These are phyloP conservation scores for Drymonia ruficornis DNA, from an alignment of 2,888 invertebrate species.

Conservation along the genomic window DNA sequence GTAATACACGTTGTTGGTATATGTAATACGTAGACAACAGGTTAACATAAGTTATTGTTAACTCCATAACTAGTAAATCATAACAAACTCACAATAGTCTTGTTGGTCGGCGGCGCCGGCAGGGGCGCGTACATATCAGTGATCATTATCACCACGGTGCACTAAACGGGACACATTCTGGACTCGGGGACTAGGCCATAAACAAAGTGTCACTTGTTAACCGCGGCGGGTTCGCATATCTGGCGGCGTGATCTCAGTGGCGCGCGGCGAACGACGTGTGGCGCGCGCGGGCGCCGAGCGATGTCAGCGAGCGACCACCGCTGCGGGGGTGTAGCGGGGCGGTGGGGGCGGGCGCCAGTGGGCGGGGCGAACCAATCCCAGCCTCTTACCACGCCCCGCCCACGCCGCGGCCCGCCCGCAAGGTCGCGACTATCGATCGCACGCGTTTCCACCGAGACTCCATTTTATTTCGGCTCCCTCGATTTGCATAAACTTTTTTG, in stretches of 20 bases:
- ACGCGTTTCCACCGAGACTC: conserved; percentile 74
- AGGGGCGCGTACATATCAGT: conserved; percentile 81
- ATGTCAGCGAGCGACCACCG: conserved; percentile 40
- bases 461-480: conserved; percentile 81
- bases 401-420: conserved; percentile 74
- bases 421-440: conserved; percentile 82
- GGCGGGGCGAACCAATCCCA: conserved; percentile 71
- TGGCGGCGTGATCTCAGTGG: conserved; percentile 44
- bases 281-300: conserved; percentile 38
- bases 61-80: neutral
- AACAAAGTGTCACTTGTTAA: conserved; percentile 38
- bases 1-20: neutral
- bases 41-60: neutral
- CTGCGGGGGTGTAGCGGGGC: conserved; percentile 39
- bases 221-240: conserved; percentile 45
- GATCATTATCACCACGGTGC: conserved; percentile 70
- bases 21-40: neutral
- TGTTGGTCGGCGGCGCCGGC: conserved; percentile 69
- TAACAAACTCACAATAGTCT: conserved; percentile 71
- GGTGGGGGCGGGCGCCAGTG: conserved; percentile 49
- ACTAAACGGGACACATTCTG: conserved; percentile 53
- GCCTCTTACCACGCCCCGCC: conserved; percentile 77
- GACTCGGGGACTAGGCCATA: conserved; percentile 34
- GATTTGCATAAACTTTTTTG: conserved; percentile 83
- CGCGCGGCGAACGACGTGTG: conserved; percentile 46